Evolutionary conservation across 2,888 invertebrate genomes (phyloP).

Genomic region (Eupithecia inturbata): DNA sequence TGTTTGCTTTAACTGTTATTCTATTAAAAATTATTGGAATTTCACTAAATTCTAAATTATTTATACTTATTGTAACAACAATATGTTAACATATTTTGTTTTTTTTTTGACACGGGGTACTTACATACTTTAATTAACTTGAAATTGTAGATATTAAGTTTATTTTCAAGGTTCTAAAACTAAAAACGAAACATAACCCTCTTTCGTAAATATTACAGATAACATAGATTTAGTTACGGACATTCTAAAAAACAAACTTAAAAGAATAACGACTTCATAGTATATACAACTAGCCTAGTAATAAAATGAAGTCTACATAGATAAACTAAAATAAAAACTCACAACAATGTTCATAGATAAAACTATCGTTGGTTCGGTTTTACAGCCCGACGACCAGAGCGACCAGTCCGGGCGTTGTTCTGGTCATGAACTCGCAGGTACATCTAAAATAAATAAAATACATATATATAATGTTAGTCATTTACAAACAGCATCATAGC

Average conservation of each 20-base stretch:
- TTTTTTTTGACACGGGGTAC: background rate
- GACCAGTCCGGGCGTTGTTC: conserved; percentile 62
- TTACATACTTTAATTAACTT: background rate
- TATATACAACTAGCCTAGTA: background rate
- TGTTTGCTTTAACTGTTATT: background rate
- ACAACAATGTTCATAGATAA: conserved; percentile 13
- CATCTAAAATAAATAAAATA: conserved; percentile 53
- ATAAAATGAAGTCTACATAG: background rate
- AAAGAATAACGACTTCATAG: background rate
- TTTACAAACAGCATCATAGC: background rate
- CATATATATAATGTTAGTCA: background rate
- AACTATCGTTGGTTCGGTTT: conserved; percentile 31
- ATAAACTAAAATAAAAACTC: background rate
- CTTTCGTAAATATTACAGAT: background rate
- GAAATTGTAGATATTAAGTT: background rate
- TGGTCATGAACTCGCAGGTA: conserved; percentile 70
- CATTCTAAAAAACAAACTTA: background rate
- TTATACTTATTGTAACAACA: background rate
- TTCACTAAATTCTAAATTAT: background rate
- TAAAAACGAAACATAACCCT: background rate
- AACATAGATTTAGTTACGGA: background rate
- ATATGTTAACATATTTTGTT: background rate
- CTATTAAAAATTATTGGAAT: conserved; percentile 7
- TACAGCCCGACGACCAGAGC: conserved; percentile 60
- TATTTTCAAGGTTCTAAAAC: background rate